phyloP scores from a whole-genome alignment of 2,888 invertebrate species.

The Drosophila siamana region DNA sequence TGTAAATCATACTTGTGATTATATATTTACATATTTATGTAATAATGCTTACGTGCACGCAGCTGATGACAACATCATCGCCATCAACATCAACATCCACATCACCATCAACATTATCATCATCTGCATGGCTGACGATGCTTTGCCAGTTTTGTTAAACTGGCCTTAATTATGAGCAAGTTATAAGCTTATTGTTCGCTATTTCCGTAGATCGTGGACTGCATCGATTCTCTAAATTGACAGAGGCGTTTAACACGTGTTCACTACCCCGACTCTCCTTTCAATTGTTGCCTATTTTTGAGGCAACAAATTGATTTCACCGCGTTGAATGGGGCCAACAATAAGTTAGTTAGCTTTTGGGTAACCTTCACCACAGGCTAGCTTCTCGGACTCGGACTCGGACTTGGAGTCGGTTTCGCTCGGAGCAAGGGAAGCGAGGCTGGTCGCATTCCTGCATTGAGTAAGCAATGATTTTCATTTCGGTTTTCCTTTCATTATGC shows the following conservation, averaged over 20 bases:
- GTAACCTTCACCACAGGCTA: slow-evolving; percentile 12
- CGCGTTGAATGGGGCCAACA: slow-evolving; percentile 12
- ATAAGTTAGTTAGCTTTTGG: slow-evolving; percentile 47
- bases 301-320: slow-evolving; percentile 47
- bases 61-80: slow-evolving; percentile 9
- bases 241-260: slow-evolving; percentile 23
- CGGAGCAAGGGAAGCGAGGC: neutral
- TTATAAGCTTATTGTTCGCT: slow-evolving; percentile 1
- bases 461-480: slow-evolving; percentile 59
- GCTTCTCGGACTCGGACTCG: slow-evolving; percentile 21
- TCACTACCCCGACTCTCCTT: neutral
- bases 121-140: too few relatives aligned
- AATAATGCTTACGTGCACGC: slow-evolving; percentile 18
- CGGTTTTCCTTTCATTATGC: slow-evolving; percentile 33
- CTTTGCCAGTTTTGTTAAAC: slow-evolving; percentile 12
- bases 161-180: slow-evolving; percentile 19
- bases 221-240: slow-evolving; percentile 35
- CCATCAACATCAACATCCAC: neutral
- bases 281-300: slow-evolving; percentile 22
- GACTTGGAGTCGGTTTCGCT: too few relatives aligned
- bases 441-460: slow-evolving; percentile 32
- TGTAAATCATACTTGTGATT: slow-evolving; percentile 60
- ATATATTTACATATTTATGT: slow-evolving; percentile 34
- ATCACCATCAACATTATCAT: neutral
- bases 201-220: neutral